These are phyloP conservation scores for Muntiacus reevesi DNA, from an alignment of 2,113 vertebrate genomes.

Conservation along the genomic window DNA sequence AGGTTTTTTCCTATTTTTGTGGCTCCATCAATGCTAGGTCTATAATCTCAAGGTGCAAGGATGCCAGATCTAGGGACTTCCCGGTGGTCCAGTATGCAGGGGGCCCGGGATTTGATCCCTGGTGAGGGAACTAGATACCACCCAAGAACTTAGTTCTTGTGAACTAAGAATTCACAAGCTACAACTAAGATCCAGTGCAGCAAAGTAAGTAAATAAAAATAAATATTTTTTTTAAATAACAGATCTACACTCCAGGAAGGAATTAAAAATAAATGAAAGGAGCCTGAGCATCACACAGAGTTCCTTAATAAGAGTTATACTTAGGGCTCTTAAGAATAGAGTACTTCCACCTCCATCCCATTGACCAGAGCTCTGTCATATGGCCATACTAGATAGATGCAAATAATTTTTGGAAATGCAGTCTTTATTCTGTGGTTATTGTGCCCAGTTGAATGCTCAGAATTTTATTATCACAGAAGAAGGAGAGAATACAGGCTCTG, in stretches of 20 bases:
- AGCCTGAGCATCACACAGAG: not conserved
- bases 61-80: not conserved
- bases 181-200: not conserved
- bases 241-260: not conserved
- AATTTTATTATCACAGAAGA: not conserved
- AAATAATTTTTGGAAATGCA: not conserved
- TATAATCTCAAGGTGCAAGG: not conserved
- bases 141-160: not conserved
- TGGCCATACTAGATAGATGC: too few relatives aligned
- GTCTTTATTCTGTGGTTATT: not conserved
- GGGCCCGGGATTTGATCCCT: not conserved
- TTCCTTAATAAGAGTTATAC: not conserved
- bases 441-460: not conserved
- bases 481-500: not conserved
- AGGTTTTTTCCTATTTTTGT: not conserved
- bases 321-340: not conserved
- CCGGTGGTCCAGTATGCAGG: not conserved
- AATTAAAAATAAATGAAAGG: not conserved
- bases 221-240: not conserved
- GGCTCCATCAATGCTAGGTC: not conserved
- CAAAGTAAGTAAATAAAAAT: not conserved
- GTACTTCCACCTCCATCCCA: not conserved
- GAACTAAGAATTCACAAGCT: not conserved
- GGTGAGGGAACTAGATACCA: not conserved
- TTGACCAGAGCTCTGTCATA: not conserved